Evolutionary conservation across 2,888 invertebrate species (phyloP).

Genomic region (Tetramorium bicarinatum): DNA sequence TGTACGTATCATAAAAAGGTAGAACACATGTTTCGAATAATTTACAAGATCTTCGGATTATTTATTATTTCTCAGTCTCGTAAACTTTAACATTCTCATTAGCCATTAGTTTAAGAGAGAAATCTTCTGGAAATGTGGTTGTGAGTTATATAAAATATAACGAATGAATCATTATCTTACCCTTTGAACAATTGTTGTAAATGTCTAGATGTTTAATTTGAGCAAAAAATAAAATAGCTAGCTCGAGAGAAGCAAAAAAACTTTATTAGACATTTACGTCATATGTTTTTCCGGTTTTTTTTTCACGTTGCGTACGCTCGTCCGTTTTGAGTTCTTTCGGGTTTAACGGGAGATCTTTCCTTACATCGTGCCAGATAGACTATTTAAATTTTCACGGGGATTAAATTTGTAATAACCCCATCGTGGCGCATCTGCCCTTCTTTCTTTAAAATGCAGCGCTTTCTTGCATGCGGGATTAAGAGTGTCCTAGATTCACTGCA

Average conservation of each 20-base stretch:
- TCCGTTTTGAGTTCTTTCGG: conserved; percentile 21
- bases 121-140: background rate
- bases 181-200: conserved; percentile 13
- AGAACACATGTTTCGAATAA: background rate
- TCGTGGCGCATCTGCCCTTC: conserved; percentile 28
- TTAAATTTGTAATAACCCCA: conserved; percentile 44
- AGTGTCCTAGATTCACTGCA: background rate
- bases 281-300: background rate
- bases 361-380: conserved; percentile 30
- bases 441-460: conserved; percentile 19
- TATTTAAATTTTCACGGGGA: conserved; percentile 39
- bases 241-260: background rate
- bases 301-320: background rate
- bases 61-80: background rate
- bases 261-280: conserved; percentile 25
- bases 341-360: conserved; percentile 30
- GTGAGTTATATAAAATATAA: background rate
- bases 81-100: background rate
- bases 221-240: background rate
- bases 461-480: conserved; percentile 26
- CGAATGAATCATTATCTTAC: background rate
- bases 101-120: background rate
- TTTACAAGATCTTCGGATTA: background rate
- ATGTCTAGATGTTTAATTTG: background rate
- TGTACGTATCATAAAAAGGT: background rate